Conservation (phyloP, 2,797 vertebrate genomes). For the Mycteria americana region DNA sequence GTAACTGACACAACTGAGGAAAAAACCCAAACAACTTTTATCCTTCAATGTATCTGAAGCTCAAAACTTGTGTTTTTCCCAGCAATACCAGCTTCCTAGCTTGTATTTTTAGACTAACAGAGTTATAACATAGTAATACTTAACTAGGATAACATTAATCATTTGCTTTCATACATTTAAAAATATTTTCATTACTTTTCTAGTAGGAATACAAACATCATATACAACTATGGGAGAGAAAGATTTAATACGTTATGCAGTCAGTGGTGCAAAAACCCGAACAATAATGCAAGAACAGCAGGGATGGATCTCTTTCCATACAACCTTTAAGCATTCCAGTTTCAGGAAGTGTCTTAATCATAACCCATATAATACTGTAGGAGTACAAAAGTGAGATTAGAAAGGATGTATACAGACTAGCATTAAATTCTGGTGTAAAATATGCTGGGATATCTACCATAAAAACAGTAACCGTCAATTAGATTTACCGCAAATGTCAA, state of each 20-base stretch:
- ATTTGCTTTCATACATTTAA: not conserved
- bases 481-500: slow-evolving; percentile 35
- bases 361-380: not conserved
- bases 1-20: not conserved
- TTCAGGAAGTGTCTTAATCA: not conserved
- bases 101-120: not conserved
- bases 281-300: not conserved
- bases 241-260: not conserved
- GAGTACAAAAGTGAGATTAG: slow-evolving; percentile 1
- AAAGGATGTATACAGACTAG: not conserved
- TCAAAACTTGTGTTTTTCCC: not conserved
- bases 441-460: slow-evolving; percentile 1
- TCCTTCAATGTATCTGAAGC: not conserved
- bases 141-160: not conserved
- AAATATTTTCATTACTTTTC: not conserved
- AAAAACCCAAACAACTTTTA: not conserved
- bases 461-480: slow-evolving; percentile 43
- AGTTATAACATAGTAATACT: not conserved
- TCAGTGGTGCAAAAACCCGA: not conserved
- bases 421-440: slow-evolving; percentile 10
- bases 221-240: not conserved
- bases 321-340: not conserved
- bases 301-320: not conserved
- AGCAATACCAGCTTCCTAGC: not conserved
- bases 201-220: not conserved